Percentiles rank a stretch among this genome's conserved stretches.
Evolutionary conservation across 2,888 invertebrate genomes (phyloP).

Genomic region (Eutolmus rufibarbis): DNA sequence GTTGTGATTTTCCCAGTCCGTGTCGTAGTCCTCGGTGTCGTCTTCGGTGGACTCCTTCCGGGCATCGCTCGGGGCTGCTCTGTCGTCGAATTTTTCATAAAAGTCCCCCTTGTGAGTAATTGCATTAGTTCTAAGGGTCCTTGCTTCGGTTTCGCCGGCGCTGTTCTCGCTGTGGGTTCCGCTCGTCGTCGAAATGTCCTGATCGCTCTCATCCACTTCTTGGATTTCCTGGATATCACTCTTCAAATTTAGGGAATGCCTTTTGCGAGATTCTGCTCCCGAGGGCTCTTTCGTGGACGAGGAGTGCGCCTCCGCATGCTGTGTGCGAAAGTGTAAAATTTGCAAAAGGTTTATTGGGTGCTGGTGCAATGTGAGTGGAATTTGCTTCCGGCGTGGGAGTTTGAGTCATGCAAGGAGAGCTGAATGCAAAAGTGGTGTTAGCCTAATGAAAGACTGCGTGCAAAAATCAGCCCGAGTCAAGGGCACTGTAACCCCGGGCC

Average conservation of each 20-base stretch:
- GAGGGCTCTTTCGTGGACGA: background rate
- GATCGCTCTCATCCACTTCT: background rate
- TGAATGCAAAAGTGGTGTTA: background rate
- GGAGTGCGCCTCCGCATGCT: background rate
- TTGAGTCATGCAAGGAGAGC: background rate
- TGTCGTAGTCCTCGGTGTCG: background rate
- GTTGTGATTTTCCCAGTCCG: background rate
- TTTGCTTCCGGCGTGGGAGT: background rate
- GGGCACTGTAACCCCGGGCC: background rate
- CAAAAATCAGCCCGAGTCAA: background rate
- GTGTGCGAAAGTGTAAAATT: background rate
- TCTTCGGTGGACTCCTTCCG: background rate
- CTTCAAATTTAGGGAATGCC: background rate
- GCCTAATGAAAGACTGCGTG: background rate
- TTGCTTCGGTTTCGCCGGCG: background rate
- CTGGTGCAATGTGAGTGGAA: background rate
- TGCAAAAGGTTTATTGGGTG: background rate
- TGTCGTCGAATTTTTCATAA: background rate
- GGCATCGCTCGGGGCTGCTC: background rate
- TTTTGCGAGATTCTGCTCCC: background rate
- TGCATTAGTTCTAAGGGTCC: background rate
- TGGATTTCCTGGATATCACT: background rate
- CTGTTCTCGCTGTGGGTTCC: background rate
- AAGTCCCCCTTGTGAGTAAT: background rate
- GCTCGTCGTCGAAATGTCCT: background rate